Evolutionary conservation across 1,140 invertebrate genomes (phyloP), one percentile per base, ranked within the genome.

Genomic region (Leptonema lineaticorne): DNA sequence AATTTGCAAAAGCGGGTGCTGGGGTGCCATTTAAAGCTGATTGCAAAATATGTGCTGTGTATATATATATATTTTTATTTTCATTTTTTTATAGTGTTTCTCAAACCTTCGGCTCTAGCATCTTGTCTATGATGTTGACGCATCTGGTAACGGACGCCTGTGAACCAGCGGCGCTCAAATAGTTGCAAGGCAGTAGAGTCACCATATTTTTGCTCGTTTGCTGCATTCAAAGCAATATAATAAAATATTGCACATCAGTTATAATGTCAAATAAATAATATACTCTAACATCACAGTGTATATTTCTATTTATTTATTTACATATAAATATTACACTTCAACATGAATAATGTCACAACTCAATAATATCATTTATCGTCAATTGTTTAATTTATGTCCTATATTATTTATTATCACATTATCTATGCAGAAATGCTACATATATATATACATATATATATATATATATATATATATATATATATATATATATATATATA

Each of bases 61-160:
- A n/a, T n/a, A n/a, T n/a, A n/a, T 6, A 27, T 57, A 22, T 50
- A 22, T 20, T 50, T 50, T 50, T 22, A 6, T 30, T 30, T 29
- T 59, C 16, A 28, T 28, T 30, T 53, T 18, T 53, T 53, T 53
- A 20, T 20, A n/a, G n/a, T 59, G 26, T 18, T 28, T 59, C 1
- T 64, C 69, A 71, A 71, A 71, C 69, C 69, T 71, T 71, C 69
- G 69, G 69, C 62, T 71, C 69, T 68, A 68, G 50, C 66, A 68
- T 68, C 60, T 68, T 68, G 69, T 71, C 66, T 63, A 68, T 48
- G 56, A 57, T 53, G 56, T 63, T 57, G 22, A 58, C 50, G 62
- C 69, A 70, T 67, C 69, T 46, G 69, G 60, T 56, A 26, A 58
- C 64, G 37, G 56, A 67, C 6, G 62, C 59, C 26, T 60, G 69